Conservation (phyloP, 1,140 invertebrate species). For the Melitaea cinxia region DNA sequence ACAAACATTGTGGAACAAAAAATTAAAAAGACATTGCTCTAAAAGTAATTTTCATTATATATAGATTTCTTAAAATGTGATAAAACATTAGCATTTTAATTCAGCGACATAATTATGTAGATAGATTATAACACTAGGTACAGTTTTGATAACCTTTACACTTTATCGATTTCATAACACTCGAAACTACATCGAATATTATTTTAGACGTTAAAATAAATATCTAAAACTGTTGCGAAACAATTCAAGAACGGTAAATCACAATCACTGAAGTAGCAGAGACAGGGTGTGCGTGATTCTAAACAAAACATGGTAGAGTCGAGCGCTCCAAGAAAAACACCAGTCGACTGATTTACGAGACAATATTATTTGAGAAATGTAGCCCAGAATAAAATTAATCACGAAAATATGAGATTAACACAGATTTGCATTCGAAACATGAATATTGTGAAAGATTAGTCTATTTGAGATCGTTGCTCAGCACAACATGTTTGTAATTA, state of each 20-base stretch:
- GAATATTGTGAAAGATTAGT: constrained; percentile 33
- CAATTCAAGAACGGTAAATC: constrained; percentile 72
- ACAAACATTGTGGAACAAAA: no score
- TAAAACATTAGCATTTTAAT: no score
- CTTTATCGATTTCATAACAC: constrained; percentile 15
- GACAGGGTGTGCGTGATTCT: constrained; percentile 77
- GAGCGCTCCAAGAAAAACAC: constrained; percentile 77
- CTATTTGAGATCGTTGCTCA: constrained; percentile 20
- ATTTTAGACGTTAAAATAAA: constrained; percentile 44
- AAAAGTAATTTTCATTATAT: no score
- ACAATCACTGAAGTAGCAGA: constrained; percentile 59
- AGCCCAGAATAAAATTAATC: constrained; percentile 73
- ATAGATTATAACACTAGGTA: no score
- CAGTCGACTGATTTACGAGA: constrained; percentile 77
- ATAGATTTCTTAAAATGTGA: no score
- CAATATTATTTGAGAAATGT: constrained; percentile 77
- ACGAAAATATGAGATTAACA: constrained; percentile 67
- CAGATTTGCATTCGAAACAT: constrained; percentile 39
- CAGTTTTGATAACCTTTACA: no score
- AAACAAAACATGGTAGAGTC: constrained; percentile 72
- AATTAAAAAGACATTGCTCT: no score
- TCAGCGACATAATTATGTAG: no score
- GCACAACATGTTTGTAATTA: background rate
- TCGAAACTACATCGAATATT: constrained; percentile 30
- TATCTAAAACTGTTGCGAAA: constrained; percentile 53